Base-by-base conservation (phyloP, 2,797 vertebrate genomes). In the Pangasius krempfi region DNA sequence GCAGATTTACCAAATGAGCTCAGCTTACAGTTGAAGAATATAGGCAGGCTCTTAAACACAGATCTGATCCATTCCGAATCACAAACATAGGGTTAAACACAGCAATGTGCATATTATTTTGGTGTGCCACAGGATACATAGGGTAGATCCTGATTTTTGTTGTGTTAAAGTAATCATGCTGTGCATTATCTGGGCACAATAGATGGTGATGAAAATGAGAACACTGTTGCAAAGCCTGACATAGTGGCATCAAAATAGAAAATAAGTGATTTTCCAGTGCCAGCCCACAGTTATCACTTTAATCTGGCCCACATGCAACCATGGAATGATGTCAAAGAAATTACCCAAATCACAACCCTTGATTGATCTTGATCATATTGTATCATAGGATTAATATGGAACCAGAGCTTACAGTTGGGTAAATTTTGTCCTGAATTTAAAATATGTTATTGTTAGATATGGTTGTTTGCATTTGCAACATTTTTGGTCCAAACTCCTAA, bases 1-100 rank as follows among this genome's bases (percentile, higher is more conserved):
- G 86, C 33, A 87, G 5, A 91, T 85, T 86, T 90, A n/a, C 30
- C 76, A 68, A 58, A 88, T 75, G 40, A 86, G 40, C 75, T 58
- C 44, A 50, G 87, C 18, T 58, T 81, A 20, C 37, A 40, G 18
- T 25, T 44, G 58, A 76, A 70, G 44, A 72, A 58, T 56, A 64
- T 16, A 22, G 44, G 14, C 68, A 58, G 30, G 22, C 33, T 75
- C 56, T n/a, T 44, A 83, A 66, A 83, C 81, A 3, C 60, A 64
- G 81, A 64, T 10, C n/a, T 64, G 14, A 40, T 62, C 56, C 37
- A 64, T 83, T 83, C 58, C 22, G 0, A n/a, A 83, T 44, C 12
- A 27, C 80, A 83, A 44, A 44, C 37, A 83, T 5, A 47, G 58
- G 52, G 20, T 14, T 27, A 44, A 62, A 62, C 79, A 82, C 10